Evolutionary conservation across 2,888 invertebrate genomes (phyloP).

Genomic region (Smittia sp.): DNA sequence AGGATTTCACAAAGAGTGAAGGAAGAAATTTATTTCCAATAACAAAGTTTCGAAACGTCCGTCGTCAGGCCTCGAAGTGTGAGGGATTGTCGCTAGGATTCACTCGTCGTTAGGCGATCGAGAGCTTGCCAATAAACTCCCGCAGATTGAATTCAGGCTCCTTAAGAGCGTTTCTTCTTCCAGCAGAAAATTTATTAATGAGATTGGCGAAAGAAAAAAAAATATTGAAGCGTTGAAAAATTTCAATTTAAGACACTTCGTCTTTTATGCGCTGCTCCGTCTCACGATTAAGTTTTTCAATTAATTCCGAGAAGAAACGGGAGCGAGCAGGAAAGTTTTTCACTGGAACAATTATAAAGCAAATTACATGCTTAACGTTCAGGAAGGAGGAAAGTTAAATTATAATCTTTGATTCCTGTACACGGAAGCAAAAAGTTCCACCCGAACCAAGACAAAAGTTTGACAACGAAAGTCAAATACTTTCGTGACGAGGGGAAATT

Average conservation of each 20-base stretch:
- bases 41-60: too few relatives aligned
- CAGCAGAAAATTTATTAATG: background rate
- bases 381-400: slow-evolving; percentile 12
- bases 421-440: background rate
- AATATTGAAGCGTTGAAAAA: slow-evolving; percentile 1
- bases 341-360: slow-evolving; percentile 14
- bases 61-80: too few relatives aligned
- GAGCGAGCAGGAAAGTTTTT: background rate
- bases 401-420: background rate
- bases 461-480: background rate
- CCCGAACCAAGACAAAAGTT: background rate
- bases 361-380: slow-evolving; percentile 15
- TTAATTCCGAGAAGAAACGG: slow-evolving; percentile 16
- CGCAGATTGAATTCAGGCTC: too few relatives aligned
- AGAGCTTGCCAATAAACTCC: too few relatives aligned
- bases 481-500: background rate
- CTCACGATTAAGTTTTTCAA: slow-evolving; percentile 28
- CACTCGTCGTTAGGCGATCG: too few relatives aligned
- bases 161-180: too few relatives aligned
- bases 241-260: slow-evolving; percentile 14
- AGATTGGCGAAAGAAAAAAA: background rate
- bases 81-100: too few relatives aligned
- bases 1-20: too few relatives aligned
- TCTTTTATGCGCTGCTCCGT: too few relatives aligned
- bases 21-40: too few relatives aligned